phyloP scores from a whole-genome alignment of 2,113 vertebrate species.

The Oreochromis tanganicae region DNA sequence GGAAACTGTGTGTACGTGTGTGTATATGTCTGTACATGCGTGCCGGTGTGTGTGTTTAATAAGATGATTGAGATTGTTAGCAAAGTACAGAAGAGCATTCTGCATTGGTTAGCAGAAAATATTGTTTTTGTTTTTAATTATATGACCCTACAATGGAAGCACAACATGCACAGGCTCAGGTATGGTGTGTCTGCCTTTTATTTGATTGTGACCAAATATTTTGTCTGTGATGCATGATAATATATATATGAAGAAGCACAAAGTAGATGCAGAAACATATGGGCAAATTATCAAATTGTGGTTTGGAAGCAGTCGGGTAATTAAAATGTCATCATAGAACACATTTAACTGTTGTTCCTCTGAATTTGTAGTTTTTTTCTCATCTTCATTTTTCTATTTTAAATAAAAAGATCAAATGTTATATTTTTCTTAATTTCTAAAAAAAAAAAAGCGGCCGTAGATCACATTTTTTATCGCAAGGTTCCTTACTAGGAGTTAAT shows the following conservation, averaged over 20 bases:
- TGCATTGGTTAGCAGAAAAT: conserved; percentile 29
- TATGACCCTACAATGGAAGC: not conserved
- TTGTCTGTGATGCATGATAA: not conserved
- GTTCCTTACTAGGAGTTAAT: not conserved
- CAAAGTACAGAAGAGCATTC: conserved; percentile 31
- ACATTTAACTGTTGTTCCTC: not conserved
- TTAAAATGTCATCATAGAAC: not conserved
- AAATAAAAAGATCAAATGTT: not conserved
- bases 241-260: not conserved
- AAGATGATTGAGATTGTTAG: conserved; percentile 58
- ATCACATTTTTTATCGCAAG: not conserved
- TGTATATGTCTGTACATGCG: not conserved
- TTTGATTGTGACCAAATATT: not conserved
- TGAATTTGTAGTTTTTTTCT: fast-evolving
- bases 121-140: not conserved
- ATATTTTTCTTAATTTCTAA: not conserved
- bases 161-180: not conserved
- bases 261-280: not conserved
- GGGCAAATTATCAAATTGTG: not conserved
- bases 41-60: conserved; percentile 42
- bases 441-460: fast-evolving
- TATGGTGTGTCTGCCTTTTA: not conserved
- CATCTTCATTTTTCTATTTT: not conserved
- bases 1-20: conserved; percentile 65
- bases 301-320: not conserved